A percentile compares a stretch with the other conserved stretches of the same genome.
Evolutionary conservation across 2,888 invertebrate genomes (phyloP).

Genomic region (Elegia similella): DNA sequence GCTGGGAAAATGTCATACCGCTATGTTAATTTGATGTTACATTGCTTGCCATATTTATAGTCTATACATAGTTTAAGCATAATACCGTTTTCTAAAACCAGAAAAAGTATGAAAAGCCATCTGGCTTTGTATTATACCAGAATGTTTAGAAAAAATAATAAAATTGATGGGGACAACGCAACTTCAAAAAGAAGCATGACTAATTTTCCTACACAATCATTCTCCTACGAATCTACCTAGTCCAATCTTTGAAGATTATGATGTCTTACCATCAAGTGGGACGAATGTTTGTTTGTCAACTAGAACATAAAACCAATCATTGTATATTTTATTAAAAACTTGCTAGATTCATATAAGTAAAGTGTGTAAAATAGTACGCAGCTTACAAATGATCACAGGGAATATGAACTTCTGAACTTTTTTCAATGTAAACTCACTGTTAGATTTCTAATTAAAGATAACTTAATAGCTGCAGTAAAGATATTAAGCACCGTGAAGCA

Average conservation of each 20-base stretch:
- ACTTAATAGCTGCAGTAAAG: no score
- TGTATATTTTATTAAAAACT: background rate
- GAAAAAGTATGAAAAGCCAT: background rate
- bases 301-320: constrained; percentile 2
- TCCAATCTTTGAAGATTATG: background rate
- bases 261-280: constrained; percentile 7
- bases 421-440: no score
- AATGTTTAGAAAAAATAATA: background rate
- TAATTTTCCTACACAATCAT: constrained; percentile 9
- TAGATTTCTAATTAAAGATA: no score
- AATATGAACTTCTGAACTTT: no score
- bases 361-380: background rate
- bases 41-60: no score
- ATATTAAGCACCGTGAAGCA: no score
- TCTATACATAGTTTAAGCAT: no score
- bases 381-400: background rate
- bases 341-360: background rate
- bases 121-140: constrained; percentile 1
- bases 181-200: constrained; percentile 1
- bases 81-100: no score
- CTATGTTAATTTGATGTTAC: no score
- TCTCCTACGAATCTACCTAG: constrained; percentile 12
- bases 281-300: constrained; percentile 7
- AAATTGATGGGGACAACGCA: background rate
- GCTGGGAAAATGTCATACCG: no score